Evolutionary conservation across 2,888 invertebrate species (phyloP), one percentile per base, ranked within the genome.

Genomic region (Listrodromus nycthemerus): DNA sequence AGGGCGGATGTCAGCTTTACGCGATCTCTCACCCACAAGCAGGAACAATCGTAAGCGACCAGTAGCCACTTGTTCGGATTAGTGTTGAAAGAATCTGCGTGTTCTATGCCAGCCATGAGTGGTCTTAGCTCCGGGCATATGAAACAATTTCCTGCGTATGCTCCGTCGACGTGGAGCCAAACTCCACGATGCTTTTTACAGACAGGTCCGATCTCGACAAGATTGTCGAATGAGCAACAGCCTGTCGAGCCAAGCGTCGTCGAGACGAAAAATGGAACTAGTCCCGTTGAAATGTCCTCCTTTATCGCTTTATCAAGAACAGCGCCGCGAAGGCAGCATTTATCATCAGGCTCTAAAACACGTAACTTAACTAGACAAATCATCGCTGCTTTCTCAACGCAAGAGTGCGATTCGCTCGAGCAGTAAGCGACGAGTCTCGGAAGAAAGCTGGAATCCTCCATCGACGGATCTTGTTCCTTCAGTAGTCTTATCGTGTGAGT

Each of bases 91-190:
- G 98, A 98, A 91, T 97, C 96, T 0, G 97, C 97, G 91, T 96
- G 95, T 94, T 97, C 95, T 37, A 96, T 94, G 0, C 96, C 96
- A 4, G 94, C 94, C 90, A 96, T 94, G 65, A 95, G 94, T 0
- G 95, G 94, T 83, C 96, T 95, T 92, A 97, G 95, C 93, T 98
- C 98, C 0, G 97, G 97, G 89, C 98, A 96, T 83, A 98, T 97
- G 90, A 98, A 96, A 0, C 97, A 96, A 89, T 96, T 97, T 2
- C 98, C 98, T 0, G 97, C 98, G 91, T 98, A 98, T 0, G 98
- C 98, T 0, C 96, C 97, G 92, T 98, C 98, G 1, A 97, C 97
- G 92, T 98, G 98, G 33, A 98, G 94, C 98, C 98, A 98, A n/a
- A 97, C 94, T 73, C 94, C 94, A 0, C 95, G 95, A 86, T 94